phyloP scores from a whole-genome alignment of 2,888 invertebrate species.

The Branchinecta sandiegonensis region DNA sequence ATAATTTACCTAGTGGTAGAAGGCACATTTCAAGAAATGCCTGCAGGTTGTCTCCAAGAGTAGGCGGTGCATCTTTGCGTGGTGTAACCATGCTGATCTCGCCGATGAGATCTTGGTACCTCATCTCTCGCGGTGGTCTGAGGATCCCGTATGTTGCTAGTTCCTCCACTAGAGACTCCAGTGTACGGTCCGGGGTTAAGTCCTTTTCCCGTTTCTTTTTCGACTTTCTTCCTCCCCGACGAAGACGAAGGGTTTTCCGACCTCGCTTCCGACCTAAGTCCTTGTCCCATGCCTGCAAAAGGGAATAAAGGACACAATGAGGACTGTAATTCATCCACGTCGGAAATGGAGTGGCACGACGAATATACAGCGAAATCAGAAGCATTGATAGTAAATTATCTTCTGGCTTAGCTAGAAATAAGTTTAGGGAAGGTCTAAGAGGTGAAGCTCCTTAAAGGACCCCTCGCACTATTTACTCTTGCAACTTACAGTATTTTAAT shows the following conservation, averaged over 20 bases:
- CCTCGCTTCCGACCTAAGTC: conserved; percentile 45
- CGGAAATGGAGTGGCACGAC: too few species aligned
- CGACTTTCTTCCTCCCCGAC: conserved; percentile 46
- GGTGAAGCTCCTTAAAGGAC: too few species aligned
- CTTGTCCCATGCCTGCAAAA: conserved; percentile 30
- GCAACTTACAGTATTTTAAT: too few species aligned
- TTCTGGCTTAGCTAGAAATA: too few species aligned
- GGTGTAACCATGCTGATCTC: conserved; percentile 44
- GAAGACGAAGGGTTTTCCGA: conserved; percentile 27
- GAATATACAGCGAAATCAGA: too few species aligned
- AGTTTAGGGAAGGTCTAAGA: too few species aligned
- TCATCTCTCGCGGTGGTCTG: conserved; percentile 52
- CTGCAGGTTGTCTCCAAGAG: conserved; percentile 67
- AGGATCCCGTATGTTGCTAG: conserved; percentile 80
- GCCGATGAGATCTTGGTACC: conserved; percentile 57
- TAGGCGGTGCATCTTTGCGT: conserved; percentile 44
- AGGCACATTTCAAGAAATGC: conserved; percentile 75
- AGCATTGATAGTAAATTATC: too few species aligned
- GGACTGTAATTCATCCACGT: background rate
- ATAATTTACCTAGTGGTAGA: conserved; percentile 52
- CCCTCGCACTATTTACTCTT: too few species aligned
- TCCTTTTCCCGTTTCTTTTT: conserved; percentile 84
- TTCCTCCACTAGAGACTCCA: conserved; percentile 82
- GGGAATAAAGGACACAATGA: background rate
- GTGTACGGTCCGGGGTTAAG: conserved; percentile 69